Conservation (phyloP, 2,797 vertebrate genomes). For the Delichon dasypus region DNA sequence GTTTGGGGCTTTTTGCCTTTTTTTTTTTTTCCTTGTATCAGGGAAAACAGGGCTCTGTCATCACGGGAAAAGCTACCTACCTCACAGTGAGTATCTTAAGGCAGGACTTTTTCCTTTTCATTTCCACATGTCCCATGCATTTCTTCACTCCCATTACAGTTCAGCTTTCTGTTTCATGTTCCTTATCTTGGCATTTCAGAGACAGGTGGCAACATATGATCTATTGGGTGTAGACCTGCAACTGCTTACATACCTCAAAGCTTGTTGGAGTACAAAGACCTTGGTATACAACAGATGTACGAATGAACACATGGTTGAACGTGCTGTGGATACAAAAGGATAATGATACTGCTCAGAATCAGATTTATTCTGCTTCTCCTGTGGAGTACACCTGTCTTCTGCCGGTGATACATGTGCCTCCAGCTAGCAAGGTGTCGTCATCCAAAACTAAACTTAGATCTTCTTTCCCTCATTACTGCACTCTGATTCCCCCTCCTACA, state of each 20-base stretch:
- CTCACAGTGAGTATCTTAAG: background rate
- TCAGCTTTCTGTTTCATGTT: background rate
- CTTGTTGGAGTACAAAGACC: constrained; percentile 61
- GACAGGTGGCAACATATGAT: constrained; percentile 21
- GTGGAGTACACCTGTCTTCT: constrained; percentile 63
- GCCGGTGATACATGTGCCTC: background rate
- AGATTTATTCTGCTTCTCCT: constrained; percentile 61
- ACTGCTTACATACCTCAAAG: constrained; percentile 57
- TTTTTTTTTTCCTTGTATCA: background rate
- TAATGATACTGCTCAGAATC: constrained; percentile 28
- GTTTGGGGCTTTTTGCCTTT: too few relatives aligned
- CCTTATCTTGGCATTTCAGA: constrained; percentile 28
- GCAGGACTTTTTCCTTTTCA: constrained; percentile 25
- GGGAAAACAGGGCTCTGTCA: background rate
- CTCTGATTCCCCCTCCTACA: background rate
- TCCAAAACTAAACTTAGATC: constrained; percentile 46
- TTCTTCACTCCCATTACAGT: background rate
- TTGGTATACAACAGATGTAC: constrained; percentile 60
- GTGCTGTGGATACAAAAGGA: constrained; percentile 40
- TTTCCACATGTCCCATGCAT: background rate
- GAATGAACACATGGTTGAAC: background rate
- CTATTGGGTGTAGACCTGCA: constrained; percentile 7
- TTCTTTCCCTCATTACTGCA: constrained; percentile 2
- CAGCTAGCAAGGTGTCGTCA: constrained; percentile 3
- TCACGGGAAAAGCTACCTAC: background rate